These are phyloP conservation scores for Acleris literana DNA, from an alignment of 2,888 invertebrate genomes.

Conservation along the genomic window DNA sequence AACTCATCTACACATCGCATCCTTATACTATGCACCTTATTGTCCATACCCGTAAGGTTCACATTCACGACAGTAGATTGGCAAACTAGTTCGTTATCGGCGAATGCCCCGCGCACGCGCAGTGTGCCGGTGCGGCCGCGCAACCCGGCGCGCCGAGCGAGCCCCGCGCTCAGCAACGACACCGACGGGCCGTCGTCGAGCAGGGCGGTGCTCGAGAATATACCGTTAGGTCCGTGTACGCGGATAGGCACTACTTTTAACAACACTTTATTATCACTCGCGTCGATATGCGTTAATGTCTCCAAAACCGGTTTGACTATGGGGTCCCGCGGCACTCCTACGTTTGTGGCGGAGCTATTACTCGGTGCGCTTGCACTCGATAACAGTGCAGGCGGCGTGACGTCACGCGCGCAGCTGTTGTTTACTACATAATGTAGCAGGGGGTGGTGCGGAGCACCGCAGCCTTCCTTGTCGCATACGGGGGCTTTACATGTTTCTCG, in stretches of 20 bases:
- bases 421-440: neutral
- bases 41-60: neutral
- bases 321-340: neutral
- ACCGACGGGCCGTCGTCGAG: constrained; percentile 11
- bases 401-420: neutral
- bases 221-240: constrained; percentile 2
- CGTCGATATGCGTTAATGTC: constrained; percentile 5
- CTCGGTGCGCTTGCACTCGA: neutral
- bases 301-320: neutral
- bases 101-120: constrained; percentile 14
- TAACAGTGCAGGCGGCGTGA: neutral
- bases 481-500: neutral
- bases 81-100: constrained; percentile 5
- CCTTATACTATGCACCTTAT: neutral
- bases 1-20: neutral
- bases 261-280: constrained; percentile 4
- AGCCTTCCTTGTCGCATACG: neutral
- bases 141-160: constrained; percentile 1
- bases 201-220: neutral
- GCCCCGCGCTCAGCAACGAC: constrained; percentile 8
- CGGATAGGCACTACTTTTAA: constrained; percentile 11
- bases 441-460: neutral
- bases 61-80: neutral
- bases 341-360: neutral
- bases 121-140: constrained; percentile 8